phyloP scores from a whole-genome alignment of 2,888 invertebrate species.

The Cerastis leucographa region DNA sequence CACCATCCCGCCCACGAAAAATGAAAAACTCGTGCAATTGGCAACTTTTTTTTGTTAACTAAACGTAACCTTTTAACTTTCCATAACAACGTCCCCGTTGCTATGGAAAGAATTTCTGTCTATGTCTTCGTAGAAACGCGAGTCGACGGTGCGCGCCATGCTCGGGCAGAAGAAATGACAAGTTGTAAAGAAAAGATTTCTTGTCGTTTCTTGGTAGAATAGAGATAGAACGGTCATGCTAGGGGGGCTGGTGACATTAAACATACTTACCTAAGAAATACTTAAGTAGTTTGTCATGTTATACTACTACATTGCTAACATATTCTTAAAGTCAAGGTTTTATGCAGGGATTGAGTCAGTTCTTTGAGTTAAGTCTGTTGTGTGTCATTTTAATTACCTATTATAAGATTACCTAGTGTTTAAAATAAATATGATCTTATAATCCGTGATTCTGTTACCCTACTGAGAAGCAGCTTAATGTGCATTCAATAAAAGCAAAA shows the following conservation, averaged over 20 bases:
- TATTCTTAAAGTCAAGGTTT: slow-evolving; percentile 37
- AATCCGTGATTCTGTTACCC: neutral
- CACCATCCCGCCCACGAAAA: no score
- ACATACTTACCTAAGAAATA: slow-evolving; percentile 1
- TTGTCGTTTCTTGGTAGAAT: no score
- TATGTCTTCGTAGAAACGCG: no score
- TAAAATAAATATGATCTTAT: neutral
- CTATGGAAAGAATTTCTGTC: no score
- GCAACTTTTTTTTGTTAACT: no score
- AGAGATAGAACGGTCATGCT: no score
- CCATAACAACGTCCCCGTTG: no score
- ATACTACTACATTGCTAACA: neutral
- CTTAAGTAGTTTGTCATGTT: slow-evolving; percentile 17
- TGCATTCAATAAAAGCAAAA: neutral
- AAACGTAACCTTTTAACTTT: no score
- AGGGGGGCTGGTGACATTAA: neutral
- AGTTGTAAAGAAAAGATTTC: no score
- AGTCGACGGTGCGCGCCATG: no score
- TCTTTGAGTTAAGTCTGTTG: slow-evolving; percentile 3
- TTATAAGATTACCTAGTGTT: neutral
- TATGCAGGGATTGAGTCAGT: slow-evolving; percentile 30
- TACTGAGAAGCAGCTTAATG: neutral
- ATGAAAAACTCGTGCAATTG: no score
- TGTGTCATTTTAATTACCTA: neutral
- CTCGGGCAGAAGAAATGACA: no score